Conservation (phyloP, 2,797 vertebrate species). For the Clarias fuscus region DNA sequence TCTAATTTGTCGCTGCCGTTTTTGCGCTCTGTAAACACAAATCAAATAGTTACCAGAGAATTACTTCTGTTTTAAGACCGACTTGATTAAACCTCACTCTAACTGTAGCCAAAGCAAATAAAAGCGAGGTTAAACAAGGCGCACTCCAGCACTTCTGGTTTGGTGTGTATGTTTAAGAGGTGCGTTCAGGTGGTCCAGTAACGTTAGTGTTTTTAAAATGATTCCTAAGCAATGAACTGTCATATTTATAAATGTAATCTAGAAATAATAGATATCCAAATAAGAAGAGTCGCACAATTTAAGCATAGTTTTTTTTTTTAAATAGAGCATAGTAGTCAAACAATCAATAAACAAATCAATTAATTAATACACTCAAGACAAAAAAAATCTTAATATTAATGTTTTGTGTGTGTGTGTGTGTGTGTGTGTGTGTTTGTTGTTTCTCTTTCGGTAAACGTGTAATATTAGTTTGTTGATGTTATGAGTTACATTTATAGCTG, state of each 20-base stretch:
- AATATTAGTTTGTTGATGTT: neutral
- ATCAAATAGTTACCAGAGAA: slow-evolving; percentile 9
- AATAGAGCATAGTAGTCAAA: neutral
- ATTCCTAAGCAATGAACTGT: neutral
- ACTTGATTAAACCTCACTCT: slow-evolving; percentile 1
- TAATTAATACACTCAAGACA: neutral
- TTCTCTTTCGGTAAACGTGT: neutral
- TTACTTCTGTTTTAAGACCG: neutral
- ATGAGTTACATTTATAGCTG: neutral
- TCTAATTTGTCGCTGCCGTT: neutral
- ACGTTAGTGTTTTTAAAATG: slow-evolving; percentile 54
- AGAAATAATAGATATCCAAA: neutral
- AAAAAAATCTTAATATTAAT: neutral
- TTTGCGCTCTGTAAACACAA: neutral
- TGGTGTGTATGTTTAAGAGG: slow-evolving; percentile 66
- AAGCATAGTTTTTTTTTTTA: too few relatives aligned
- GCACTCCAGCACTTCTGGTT: slow-evolving; percentile 64
- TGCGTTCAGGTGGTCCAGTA: slow-evolving; percentile 34
- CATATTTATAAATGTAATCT: neutral
- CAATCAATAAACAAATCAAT: neutral
- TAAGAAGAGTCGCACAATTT: neutral
- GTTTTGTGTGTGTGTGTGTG: neutral
- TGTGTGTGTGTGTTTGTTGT: too few relatives aligned
- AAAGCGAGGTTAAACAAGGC: slow-evolving; percentile 52
- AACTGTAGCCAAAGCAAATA: slow-evolving; percentile 39